Evolutionary conservation across 2,888 invertebrate genomes (phyloP), one percentile per base, ranked within the genome.

Genomic region (Charanyca ferruginea): DNA sequence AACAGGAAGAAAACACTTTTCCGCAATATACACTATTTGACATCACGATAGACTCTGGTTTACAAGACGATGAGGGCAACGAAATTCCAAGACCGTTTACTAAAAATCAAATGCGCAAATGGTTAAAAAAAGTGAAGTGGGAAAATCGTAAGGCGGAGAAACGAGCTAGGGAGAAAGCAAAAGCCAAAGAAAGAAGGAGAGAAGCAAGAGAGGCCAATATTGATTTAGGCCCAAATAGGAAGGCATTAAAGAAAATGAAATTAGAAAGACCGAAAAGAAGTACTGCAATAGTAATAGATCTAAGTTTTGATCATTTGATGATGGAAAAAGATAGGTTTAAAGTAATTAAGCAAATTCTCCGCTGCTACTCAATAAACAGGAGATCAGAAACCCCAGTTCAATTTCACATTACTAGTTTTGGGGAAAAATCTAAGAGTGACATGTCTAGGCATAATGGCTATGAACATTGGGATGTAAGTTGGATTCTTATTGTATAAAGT

Each of bases 251-350:
- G 91, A 96, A 95, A 83, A 96, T 96, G 89, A 97, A 96, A 86
- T 96, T 97, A 95, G 96, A 96, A 48, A 96, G 96, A 73, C 97
- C 97, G 69, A 94, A 95, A 57, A 97, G 97, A 87, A 97, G 97
- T 91, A 96, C 97, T 60, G 96, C 96, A 60, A 96, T 99, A 18
- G 97, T 97, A 18, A 97, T 99, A 78, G 99, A 99, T 89, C 96
- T 99, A 86, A 98, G 98, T 86, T 99, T 98, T 90, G 98, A 99
- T 88, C 96, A 98, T 76, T 94, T 98, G 55, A 99, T 99, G 99
- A 97, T 97, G 73, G 98, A 98, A 77, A 97, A 97, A 94, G 99
- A 99, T 89, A 96, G 99, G 84, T 97, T 97, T 66, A 98, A 98
- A 95, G 97, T 98, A 79, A 97, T 98, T 11, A 98, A 99, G 90